Evolutionary conservation across 2,113 vertebrate species (phyloP).

Genomic region (Megaleporinus macrocephalus): DNA sequence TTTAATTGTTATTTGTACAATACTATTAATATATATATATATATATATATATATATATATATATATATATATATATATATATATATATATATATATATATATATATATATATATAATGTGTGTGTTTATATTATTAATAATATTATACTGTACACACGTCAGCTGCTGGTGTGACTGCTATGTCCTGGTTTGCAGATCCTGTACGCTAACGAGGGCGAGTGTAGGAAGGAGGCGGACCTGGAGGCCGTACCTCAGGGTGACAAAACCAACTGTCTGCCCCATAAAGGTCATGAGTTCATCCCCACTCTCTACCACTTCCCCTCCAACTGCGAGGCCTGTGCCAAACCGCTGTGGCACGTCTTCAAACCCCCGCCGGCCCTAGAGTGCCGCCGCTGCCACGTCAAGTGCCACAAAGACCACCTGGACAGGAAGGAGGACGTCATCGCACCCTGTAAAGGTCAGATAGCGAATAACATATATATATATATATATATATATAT

Average conservation of each 20-base stretch:
- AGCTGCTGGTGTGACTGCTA: too few relatives aligned
- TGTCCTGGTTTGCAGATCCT: conserved; percentile 82
- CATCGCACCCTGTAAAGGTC: conserved; percentile 99
- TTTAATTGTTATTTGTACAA: too few relatives aligned
- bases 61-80: too few relatives aligned
- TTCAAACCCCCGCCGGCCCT: conserved; percentile 96
- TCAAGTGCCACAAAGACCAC: conserved; percentile 99
- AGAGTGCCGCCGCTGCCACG: conserved; percentile 96
- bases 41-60: too few relatives aligned
- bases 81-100: too few relatives aligned
- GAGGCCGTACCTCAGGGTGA: conserved; percentile 90
- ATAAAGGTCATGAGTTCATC: conserved; percentile 99
- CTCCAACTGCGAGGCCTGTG: conserved; percentile 96
- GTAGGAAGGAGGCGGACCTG: conserved; percentile 92
- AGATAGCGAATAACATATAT: not conserved
- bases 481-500: too few relatives aligned
- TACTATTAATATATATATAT: too few relatives aligned
- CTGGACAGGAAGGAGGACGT: conserved; percentile 98
- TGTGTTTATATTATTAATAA: too few relatives aligned
- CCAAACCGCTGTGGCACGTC: conserved; percentile 98
- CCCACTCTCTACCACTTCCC: conserved; percentile 98
- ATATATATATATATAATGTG: too few relatives aligned
- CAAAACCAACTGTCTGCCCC: conserved; percentile 93
- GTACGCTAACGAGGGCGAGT: conserved; percentile 98
- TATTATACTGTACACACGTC: too few relatives aligned